Evolutionary conservation across 2,888 invertebrate species (phyloP).

Genomic region (Unio pictorum): DNA sequence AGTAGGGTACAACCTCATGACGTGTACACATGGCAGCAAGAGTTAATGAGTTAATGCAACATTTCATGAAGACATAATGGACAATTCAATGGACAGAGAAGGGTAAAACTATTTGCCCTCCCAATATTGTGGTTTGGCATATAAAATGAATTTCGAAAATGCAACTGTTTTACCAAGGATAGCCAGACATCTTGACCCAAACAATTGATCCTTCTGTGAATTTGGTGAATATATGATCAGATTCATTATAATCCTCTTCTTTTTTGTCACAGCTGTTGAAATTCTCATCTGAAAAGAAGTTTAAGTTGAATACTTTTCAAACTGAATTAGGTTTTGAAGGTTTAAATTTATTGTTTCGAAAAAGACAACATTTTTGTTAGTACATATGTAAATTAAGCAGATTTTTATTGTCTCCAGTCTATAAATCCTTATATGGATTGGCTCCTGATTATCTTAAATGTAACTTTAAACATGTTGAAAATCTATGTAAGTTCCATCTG

Average conservation of each 20-base stretch:
- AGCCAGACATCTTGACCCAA: slow-evolving; percentile 77
- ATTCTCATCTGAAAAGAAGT: slow-evolving; percentile 32
- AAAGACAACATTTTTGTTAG: too few relatives aligned
- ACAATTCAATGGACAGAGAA: slow-evolving; percentile 1
- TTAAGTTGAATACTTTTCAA: neutral
- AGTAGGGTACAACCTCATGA: too few relatives aligned
- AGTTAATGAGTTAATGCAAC: neutral
- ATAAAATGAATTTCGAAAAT: neutral
- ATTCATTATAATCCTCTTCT: slow-evolving; percentile 73
- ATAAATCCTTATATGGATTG: slow-evolving; percentile 2
- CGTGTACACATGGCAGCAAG: too few relatives aligned
- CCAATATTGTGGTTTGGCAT: too few relatives aligned
- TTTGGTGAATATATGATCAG: slow-evolving; percentile 76
- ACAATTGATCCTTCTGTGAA: slow-evolving; percentile 80
- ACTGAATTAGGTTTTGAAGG: neutral
- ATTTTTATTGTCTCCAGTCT: neutral
- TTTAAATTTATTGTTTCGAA: neutral
- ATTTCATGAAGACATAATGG: neutral
- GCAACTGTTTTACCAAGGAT: slow-evolving; percentile 75
- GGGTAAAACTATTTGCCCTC: too few relatives aligned
- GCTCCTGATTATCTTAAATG: too few relatives aligned
- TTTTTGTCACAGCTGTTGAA: slow-evolving; percentile 75
- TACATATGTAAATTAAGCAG: neutral
- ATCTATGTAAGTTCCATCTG: too few relatives aligned
- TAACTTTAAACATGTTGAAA: too few relatives aligned